Percentiles rank a stretch among this genome's conserved stretches.
Conservation (phyloP, 2,797 vertebrate genomes). For the Dromococcyx pavoninus region DNA sequence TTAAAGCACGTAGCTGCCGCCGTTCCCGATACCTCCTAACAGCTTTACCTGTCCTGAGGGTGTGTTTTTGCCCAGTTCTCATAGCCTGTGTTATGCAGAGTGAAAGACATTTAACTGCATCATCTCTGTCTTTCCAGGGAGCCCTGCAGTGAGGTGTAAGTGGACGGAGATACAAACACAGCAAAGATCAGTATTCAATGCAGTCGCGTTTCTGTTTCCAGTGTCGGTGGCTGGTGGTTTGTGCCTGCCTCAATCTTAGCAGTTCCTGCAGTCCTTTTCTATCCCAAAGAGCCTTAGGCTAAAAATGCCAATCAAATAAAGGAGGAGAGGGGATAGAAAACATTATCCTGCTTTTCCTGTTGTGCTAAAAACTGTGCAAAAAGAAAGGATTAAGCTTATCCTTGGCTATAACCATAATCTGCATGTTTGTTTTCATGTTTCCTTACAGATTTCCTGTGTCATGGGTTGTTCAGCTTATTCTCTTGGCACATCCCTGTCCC, state of each 20-base stretch:
- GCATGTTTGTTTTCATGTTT: neutral
- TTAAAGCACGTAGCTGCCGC: neutral
- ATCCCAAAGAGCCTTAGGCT: neutral
- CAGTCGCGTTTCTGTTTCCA: neutral
- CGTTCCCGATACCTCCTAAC: neutral
- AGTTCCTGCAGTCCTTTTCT: neutral
- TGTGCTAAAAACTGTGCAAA: neutral
- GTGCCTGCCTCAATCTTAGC: slow-evolving; percentile 3
- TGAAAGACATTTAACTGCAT: neutral
- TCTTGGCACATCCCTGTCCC: neutral
- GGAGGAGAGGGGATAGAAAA: neutral
- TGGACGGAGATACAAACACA: neutral
- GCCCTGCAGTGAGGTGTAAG: neutral
- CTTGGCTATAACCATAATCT: slow-evolving; percentile 1
- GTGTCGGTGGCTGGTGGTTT: neutral
- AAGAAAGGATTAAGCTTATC: slow-evolving; percentile 28
- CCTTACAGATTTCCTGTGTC: neutral
- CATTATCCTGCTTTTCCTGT: neutral
- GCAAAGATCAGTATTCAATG: neutral
- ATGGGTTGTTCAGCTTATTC: neutral
- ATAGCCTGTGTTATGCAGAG: neutral
- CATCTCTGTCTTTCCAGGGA: neutral
- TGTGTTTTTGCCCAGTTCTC: neutral
- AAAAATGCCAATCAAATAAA: neutral
- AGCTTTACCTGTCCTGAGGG: neutral